A percentile compares a stretch with the other conserved stretches of the same genome.
Evolutionary conservation across 2,797 vertebrate species (phyloP).

Genomic region (Sternarchorhynchus goeldii): DNA sequence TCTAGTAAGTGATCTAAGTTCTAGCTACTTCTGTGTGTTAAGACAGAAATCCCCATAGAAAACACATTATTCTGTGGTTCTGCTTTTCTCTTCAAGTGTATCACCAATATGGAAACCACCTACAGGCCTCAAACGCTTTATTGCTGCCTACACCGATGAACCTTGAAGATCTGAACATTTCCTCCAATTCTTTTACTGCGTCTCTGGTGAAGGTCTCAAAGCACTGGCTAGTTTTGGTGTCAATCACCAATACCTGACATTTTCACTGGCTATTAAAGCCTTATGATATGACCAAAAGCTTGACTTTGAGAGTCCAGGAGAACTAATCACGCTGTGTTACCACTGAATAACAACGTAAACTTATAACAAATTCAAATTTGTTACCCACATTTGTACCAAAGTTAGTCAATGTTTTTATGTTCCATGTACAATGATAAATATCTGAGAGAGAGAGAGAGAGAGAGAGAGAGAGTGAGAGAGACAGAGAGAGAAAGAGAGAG

Average conservation of each 20-base stretch:
- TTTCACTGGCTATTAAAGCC: not conserved
- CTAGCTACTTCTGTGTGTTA: not conserved
- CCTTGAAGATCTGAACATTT: not conserved
- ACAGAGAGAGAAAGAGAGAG: not conserved
- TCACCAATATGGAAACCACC: not conserved
- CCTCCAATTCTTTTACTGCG: not conserved
- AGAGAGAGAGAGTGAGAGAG: not conserved
- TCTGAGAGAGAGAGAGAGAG: not conserved
- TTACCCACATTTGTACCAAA: not conserved
- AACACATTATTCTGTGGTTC: not conserved
- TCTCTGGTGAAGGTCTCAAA: not conserved
- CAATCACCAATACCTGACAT: not conserved
- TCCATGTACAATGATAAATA: too few species aligned
- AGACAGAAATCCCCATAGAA: constrained; percentile 36
- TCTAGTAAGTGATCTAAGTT: constrained; percentile 3
- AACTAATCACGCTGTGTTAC: not conserved
- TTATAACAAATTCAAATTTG: not conserved
- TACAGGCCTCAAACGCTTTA: not conserved
- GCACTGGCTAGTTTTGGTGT: not conserved
- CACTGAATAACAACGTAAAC: not conserved
- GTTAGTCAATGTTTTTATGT: too few species aligned
- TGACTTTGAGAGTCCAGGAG: not conserved
- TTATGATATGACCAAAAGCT: not conserved
- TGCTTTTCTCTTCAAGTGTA: not conserved
- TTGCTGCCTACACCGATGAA: too few species aligned